Evolutionary conservation across 2,113 vertebrate genomes (phyloP), one percentile per base, ranked within the genome.

Genomic region (Trinectes maculatus): DNA sequence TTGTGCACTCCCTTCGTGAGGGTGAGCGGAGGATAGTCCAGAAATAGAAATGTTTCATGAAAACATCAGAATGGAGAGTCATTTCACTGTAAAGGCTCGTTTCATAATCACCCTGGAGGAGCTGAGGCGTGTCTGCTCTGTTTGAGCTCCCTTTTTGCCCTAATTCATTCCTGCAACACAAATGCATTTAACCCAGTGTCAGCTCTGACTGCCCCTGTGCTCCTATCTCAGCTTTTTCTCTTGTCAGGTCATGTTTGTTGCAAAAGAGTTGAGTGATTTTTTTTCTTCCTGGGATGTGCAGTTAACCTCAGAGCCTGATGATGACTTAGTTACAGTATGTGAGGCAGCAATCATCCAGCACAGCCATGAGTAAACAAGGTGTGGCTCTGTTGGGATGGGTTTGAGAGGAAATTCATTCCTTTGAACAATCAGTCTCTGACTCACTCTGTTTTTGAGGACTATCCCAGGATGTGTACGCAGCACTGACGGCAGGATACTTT

Each of bases 121-220:
- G 72, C 54, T n/a, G 15, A 83, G 58, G 87, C 80, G 74, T 82
- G 87, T 89, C 89, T 86, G 84, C 84, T 87, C 69, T 71, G 68
- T 83, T 85, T 40, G 46, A 74, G 56, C 83, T 85, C 82, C 82
- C 47, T 68, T 88, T 87, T 85, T 77, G 69, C 78, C 80, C 74
- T 85, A 72, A 83, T 89, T 90, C 85, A 83, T 68, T 87, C 71
- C 72, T 73, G 80, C 71, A 72, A 63, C 73, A 82, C 61, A 13
- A 79, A 83, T 77, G 82, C 73, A 65, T 91, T 89, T 89, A 92
- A 88, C 85, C 87, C 76, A 73, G 69, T 82, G 82, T 89, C 81
- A 83, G 48, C 55, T 78, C 54, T 18, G 70, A 62, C 84, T 81
- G 52, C 74, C 67, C 72, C 44, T 19, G 47, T 74, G 78, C 69